Evolutionary conservation across 1,140 invertebrate genomes (phyloP), one percentile per base, ranked within the genome.

Genomic region (Nautilus pompilius): DNA sequence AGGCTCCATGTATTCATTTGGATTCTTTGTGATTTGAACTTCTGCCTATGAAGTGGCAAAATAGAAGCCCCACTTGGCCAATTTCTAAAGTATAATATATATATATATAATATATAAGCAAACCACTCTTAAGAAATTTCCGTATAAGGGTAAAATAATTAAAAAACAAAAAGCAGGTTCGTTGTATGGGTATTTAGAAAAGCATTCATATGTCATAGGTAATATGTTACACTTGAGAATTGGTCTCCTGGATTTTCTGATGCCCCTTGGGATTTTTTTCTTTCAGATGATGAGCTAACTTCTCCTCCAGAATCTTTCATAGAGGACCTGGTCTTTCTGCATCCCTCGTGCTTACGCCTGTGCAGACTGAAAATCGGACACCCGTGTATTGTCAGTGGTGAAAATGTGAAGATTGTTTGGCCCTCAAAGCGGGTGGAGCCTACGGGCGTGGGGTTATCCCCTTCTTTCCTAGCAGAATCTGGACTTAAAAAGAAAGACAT

Each of bases 311-410:
- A 24, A 33, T 15, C 28, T 4, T 15, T 24, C 2, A 62, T 65
- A 49, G 65, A 65, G 6, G 33, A 65, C 5, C 33, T 70, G 1
- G 34, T 73, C 17, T 28, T 58, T 33, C 20, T 75, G 2, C 61
- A 71, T 34, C 69, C 69, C 17, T 58, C 56, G 30, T 30, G 58
- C 0, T 71, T 75, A 69, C 48, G 58, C 30, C 33, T 75, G 13
- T 71, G 63, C 57, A 62, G 61, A 17, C 61, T 75, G 2, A 24
- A 22, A 20, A 65, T 71, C 36, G 70, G 70, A 32, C 60, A 66
- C 24, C 58, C 59, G 3, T 69, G 67, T 58, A 30, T 73, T 41
- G 30, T 75, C 4, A 59, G 67, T 36, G 36, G 29, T 17, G 32
- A 33, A 13, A 26, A 46, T 5, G 65, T 73, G 3, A n/a, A 46